Evolutionary conservation across 2,797 vertebrate genomes (phyloP).

Genomic region (Dermochelys coriacea): DNA sequence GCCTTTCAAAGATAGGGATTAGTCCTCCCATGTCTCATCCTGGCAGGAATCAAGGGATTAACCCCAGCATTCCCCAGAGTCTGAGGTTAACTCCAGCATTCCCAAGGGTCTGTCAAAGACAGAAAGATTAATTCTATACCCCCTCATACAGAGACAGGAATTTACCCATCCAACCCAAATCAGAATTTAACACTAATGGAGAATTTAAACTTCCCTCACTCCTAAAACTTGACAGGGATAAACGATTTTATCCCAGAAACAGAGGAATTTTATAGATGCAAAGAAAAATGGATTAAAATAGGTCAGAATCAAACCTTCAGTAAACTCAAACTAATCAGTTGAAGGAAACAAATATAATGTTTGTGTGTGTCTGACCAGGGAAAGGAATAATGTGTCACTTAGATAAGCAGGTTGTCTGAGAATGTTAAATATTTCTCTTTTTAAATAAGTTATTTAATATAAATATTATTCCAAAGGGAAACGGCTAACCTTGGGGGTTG

Average conservation of each 20-base stretch:
- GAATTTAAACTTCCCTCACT: neutral
- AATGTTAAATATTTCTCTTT: neutral
- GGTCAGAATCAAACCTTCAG: neutral
- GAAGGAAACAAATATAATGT: neutral
- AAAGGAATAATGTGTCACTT: neutral
- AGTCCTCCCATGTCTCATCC: neutral
- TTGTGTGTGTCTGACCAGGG: neutral
- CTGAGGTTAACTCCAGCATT: neutral
- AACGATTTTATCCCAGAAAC: neutral
- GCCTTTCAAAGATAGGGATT: neutral
- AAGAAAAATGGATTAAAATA: neutral
- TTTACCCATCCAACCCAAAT: neutral
- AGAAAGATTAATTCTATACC: neutral
- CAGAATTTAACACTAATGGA: fast-evolving
- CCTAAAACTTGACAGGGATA: neutral
- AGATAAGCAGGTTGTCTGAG: neutral
- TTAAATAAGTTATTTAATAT: neutral
- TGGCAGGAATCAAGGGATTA: neutral
- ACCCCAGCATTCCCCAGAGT: neutral
- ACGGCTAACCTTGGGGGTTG: slow-evolving; percentile 6
- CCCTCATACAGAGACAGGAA: neutral
- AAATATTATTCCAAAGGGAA: neutral
- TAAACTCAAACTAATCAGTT: neutral
- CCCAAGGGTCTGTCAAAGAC: neutral
- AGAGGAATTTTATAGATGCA: neutral